Evolutionary conservation across 2,797 vertebrate genomes (phyloP).

Genomic region (Rhabdophis nuchalis): DNA sequence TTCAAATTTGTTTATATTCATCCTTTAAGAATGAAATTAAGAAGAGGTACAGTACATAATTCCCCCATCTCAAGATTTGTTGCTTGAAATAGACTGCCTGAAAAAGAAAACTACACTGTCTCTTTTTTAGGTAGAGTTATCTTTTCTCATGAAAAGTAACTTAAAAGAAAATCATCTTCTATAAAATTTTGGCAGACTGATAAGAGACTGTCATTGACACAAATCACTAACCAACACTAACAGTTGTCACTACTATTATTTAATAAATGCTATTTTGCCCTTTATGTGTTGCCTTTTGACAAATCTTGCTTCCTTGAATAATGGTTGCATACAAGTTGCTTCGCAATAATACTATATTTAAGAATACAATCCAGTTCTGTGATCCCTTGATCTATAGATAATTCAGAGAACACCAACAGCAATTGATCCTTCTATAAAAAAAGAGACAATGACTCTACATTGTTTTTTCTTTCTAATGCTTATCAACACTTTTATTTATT

Average conservation of each 20-base stretch:
- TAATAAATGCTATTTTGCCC: background rate
- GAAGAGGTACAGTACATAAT: background rate
- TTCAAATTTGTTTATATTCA: background rate
- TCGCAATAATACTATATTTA: background rate
- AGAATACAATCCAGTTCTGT: background rate
- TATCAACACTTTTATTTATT: background rate
- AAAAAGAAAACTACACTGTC: background rate
- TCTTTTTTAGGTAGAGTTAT: background rate
- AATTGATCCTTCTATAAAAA: background rate
- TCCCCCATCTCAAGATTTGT: background rate
- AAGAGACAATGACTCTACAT: background rate
- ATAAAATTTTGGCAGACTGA: background rate
- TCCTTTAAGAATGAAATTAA: background rate
- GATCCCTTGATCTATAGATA: background rate
- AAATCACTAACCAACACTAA: slow-evolving; percentile 28
- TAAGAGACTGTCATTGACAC: slow-evolving; percentile 16
- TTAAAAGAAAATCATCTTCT: slow-evolving; percentile 9
- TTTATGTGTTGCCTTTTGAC: background rate
- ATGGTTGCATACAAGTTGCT: background rate
- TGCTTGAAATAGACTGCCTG: background rate
- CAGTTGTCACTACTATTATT: background rate
- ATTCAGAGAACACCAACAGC: background rate
- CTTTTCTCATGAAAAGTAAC: slow-evolving; percentile 19
- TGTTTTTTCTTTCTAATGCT: background rate
- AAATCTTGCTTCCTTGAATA: slow-evolving; percentile 19